phyloP scores from a whole-genome alignment of 2,888 invertebrate species.

The Apamea epomidion region DNA sequence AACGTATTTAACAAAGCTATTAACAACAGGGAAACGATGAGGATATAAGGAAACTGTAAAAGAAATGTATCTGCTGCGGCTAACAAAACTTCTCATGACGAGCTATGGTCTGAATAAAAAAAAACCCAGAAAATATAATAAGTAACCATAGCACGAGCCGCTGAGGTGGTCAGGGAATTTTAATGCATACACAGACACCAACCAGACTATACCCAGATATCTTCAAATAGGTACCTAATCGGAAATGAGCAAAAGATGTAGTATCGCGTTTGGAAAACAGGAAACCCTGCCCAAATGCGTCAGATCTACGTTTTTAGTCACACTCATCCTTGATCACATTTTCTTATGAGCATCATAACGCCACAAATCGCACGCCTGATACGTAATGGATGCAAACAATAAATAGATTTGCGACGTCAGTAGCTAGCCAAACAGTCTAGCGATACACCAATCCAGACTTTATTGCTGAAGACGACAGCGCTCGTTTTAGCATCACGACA shows the following conservation, averaged over 20 bases:
- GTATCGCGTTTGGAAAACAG: conserved; percentile 2
- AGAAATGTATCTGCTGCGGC: conserved; percentile 20
- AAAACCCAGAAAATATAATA: conserved; percentile 36
- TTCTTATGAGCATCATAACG: conserved; percentile 34
- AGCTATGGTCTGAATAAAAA: conserved; percentile 11
- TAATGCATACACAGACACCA: neutral
- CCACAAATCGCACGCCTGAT: conserved; percentile 29
- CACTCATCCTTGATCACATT: conserved; percentile 35
- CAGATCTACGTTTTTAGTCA: conserved; percentile 21
- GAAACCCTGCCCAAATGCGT: conserved; percentile 5
- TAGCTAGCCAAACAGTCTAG: conserved; percentile 41
- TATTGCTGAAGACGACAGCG: conserved; percentile 48
- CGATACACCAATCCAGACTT: conserved; percentile 50
- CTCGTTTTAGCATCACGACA: conserved; percentile 51
- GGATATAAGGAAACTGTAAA: conserved; percentile 31
- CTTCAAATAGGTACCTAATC: neutral
- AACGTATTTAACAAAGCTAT: conserved; percentile 1
- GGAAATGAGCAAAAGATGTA: neutral
- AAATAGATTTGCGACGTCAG: conserved; percentile 53
- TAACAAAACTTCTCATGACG: conserved; percentile 28
- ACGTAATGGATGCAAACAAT: conserved; percentile 50
- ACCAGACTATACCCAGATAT: neutral
- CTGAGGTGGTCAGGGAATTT: conserved; percentile 1
- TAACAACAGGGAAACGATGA: conserved; percentile 7
- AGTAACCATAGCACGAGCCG: conserved; percentile 7